Evolutionary conservation across 2,113 vertebrate genomes (phyloP).

Genomic region (Nematolebias whitei): DNA sequence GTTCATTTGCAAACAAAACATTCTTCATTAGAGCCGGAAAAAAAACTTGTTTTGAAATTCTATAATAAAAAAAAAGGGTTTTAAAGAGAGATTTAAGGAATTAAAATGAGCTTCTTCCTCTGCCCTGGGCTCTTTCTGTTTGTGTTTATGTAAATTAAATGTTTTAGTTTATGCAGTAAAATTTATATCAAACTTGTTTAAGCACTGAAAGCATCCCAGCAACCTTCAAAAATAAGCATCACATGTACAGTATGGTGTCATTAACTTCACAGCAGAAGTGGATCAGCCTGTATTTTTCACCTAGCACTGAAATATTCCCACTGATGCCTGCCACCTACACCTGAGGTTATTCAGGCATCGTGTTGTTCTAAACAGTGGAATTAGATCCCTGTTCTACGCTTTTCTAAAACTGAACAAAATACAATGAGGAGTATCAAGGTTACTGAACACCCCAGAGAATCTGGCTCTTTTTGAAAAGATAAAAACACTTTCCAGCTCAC

Average conservation of each 20-base stretch:
- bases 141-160: neutral
- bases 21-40: no score
- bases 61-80: no score
- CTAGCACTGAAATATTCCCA: slow-evolving; percentile 5
- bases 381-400: slow-evolving; percentile 23
- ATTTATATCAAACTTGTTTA: slow-evolving; percentile 1
- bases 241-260: neutral
- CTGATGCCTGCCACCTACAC: slow-evolving; percentile 22
- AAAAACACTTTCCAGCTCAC: slow-evolving; percentile 5
- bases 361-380: slow-evolving; percentile 44
- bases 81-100: no score
- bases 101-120: no score
- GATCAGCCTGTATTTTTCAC: slow-evolving; percentile 18
- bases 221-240: neutral
- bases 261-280: neutral
- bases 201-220: neutral
- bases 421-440: slow-evolving; percentile 15
- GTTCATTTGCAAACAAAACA: no score
- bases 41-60: no score
- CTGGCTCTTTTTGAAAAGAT: slow-evolving; percentile 9
- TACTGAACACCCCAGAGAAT: slow-evolving; percentile 39
- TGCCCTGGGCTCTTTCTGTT: no score
- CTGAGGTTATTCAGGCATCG: slow-evolving; percentile 20
- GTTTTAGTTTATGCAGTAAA: neutral
- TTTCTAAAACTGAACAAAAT: slow-evolving; percentile 47